Conservation (phyloP, 2,113 vertebrate species). For the Phoxinus phoxinus region DNA sequence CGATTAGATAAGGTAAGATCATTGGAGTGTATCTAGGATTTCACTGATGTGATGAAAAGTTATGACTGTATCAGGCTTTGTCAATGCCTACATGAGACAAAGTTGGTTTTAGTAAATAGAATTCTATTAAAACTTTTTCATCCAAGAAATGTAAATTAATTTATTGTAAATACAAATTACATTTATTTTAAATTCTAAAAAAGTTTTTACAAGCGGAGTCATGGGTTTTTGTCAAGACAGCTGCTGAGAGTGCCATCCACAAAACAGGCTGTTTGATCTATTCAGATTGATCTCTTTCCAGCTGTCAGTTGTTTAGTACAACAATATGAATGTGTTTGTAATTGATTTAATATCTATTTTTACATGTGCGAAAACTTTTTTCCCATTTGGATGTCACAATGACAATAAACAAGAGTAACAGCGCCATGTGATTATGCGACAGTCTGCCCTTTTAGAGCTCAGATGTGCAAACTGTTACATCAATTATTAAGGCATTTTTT, state of each 20-base stretch:
- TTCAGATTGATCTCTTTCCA: not conserved
- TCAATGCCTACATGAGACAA: not conserved
- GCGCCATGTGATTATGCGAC: not conserved
- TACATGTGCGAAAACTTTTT: not conserved
- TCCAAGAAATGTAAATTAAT: not conserved
- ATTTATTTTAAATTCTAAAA: not conserved
- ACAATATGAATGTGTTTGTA: constrained; percentile 12
- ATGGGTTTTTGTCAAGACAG: not conserved
- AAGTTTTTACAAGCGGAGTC: not conserved
- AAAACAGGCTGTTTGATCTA: not conserved
- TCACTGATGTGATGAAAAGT: not conserved
- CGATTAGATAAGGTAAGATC: not conserved
- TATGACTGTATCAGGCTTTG: not conserved
- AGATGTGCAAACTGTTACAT: not conserved
- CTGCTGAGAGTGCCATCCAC: not conserved
- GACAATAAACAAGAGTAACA: not conserved
- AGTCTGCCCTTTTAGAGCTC: not conserved
- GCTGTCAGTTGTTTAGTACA: not conserved
- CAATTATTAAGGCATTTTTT: not conserved
- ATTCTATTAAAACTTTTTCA: not conserved
- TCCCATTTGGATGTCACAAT: not conserved
- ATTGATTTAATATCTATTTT: not conserved
- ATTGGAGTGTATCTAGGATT: not conserved
- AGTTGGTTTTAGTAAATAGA: constrained; percentile 16
- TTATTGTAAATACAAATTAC: not conserved